Evolutionary conservation across 2,888 invertebrate genomes (phyloP).

Genomic region (Dryomyza anilis): DNA sequence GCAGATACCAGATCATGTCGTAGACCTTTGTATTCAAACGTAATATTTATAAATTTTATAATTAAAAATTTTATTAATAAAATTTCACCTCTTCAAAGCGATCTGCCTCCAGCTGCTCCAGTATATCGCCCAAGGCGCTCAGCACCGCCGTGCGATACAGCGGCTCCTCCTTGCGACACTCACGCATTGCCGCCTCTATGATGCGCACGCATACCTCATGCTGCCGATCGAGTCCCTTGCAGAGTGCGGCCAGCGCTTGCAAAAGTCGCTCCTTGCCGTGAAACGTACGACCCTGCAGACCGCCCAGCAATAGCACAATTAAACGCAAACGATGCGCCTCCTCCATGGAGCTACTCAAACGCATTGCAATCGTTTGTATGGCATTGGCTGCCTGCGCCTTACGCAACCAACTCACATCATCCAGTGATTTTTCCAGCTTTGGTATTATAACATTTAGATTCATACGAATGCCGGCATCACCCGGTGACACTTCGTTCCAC

Average conservation of each 20-base stretch:
- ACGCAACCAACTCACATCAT: conserved; percentile 85
- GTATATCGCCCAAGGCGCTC: conserved; percentile 73
- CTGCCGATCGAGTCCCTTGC: conserved; percentile 65
- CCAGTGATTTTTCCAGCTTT: conserved; percentile 73
- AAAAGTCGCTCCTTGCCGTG: conserved; percentile 85
- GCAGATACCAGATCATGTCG: conserved; percentile 73
- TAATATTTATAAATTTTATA: not conserved
- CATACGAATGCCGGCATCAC: conserved; percentile 81
- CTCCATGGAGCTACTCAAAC: conserved; percentile 70
- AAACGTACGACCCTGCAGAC: conserved; percentile 84
- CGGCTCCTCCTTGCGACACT: conserved; percentile 80
- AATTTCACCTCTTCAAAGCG: conserved; percentile 72
- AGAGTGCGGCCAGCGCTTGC: conserved; percentile 77
- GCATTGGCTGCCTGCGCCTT: conserved; percentile 88
- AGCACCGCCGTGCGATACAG: conserved; percentile 77
- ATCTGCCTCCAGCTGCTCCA: conserved; percentile 75
- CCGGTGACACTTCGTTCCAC: conserved; percentile 88
- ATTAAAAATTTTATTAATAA: not conserved
- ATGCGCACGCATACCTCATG: conserved; percentile 63
- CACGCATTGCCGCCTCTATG: conserved; percentile 75
- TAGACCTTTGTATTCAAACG: conserved; percentile 68
- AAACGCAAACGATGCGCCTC: conserved; percentile 70
- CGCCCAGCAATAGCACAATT: conserved; percentile 70
- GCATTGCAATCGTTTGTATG: conserved; percentile 77
- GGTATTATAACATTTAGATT: conserved; percentile 75